Base-by-base conservation (phyloP, 2,888 invertebrate genomes). In the Synanthedon vespiformis region DNA sequence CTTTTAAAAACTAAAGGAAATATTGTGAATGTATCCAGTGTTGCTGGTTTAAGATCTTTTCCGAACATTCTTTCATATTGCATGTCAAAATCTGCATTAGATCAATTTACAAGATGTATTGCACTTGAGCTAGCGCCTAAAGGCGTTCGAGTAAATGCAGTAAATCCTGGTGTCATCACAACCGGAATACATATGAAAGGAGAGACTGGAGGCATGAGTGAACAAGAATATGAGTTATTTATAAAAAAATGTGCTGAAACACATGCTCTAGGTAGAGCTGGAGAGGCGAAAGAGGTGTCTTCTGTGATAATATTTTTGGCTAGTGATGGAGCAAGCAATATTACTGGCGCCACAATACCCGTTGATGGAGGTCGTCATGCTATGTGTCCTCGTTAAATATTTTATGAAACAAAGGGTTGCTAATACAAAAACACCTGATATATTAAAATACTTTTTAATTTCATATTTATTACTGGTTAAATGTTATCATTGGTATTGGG, bases 1-100 rank as follows among this genome's bases (percentile, higher is more conserved):
- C 86, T 98, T 8, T 87, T 94, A 3, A 88, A 92, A 79, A 89
- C 91, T 0, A 93, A 94, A 76, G 96, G 96, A 16, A 94, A 90
- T 62, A 92, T 97, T 62, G 96, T 99, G 0, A 98, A 98, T 74
- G 94, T 98, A 0, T 98, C 97, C 2, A 97, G 97, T 74, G 95
- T 98, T 0, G 93, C 93, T 64, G 98, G 98, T 8, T 71, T 95
- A 34, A 89, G 97, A 72, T 90, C 97, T 56, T 98, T 97, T 68
- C 92, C 97, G 0, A 93, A 94, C 52, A 92, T 96, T n/a, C 77
- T 97, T 52, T 93, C 96, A 0, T 99, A 99, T 74, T 93, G 92
- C 65, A 93, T 98, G 89, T 96, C 96, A 5, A 99, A 99, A 87
- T 89, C 96, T 48, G 96, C 97, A 4, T 77, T 98, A 6, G 98